phyloP scores from a whole-genome alignment of 1,140 invertebrate genomes.

The Metaphire vulgaris region DNA sequence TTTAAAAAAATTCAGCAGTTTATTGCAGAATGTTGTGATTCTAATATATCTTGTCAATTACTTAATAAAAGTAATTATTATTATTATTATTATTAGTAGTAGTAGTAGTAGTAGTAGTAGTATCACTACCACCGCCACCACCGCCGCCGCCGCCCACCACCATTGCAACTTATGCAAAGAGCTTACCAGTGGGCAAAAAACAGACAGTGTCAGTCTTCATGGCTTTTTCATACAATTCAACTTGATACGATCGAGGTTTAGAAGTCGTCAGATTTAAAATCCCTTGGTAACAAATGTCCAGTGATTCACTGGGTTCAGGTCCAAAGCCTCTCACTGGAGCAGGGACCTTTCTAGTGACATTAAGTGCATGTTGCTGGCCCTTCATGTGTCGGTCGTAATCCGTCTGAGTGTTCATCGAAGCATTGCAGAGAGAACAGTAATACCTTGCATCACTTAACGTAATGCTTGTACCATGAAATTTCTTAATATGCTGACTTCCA shows the following conservation, averaged over 20 bases:
- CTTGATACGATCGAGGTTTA: conserved; percentile 40
- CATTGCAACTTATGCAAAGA: not conserved
- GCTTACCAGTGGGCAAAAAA: conserved; percentile 46
- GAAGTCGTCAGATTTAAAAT: conserved; percentile 20
- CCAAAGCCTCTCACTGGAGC: not conserved
- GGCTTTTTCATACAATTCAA: conserved; percentile 40
- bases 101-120: too few species aligned
- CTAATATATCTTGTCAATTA: not conserved
- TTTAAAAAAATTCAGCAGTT: too few species aligned
- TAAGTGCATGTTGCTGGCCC: not conserved
- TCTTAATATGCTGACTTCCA: not conserved
- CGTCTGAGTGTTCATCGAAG: not conserved
- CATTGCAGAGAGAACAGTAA: not conserved
- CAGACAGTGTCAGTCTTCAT: conserved; percentile 38
- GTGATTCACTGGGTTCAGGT: not conserved
- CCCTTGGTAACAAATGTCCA: not conserved
- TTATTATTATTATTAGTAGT: too few species aligned
- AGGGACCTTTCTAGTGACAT: not conserved
- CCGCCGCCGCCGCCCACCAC: too few species aligned
- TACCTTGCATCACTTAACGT: not conserved
- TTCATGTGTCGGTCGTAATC: not conserved
- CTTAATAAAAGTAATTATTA: not conserved
- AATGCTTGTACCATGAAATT: not conserved
- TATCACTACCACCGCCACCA: too few species aligned
- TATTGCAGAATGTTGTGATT: not conserved